phyloP scores from a whole-genome alignment of 2,113 vertebrate genomes.

The pig (Sus scrofa) region DNA sequence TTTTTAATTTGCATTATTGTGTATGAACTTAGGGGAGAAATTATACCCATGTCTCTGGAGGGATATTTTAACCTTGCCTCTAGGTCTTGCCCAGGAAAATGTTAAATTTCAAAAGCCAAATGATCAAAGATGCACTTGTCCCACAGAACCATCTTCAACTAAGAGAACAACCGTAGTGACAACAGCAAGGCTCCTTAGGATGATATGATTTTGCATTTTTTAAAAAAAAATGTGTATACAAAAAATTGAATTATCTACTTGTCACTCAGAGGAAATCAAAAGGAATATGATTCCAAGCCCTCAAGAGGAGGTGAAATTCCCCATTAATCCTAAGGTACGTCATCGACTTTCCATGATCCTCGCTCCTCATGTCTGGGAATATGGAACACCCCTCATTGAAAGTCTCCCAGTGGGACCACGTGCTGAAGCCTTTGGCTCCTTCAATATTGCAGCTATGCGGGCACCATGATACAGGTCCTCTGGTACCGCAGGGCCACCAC shows the following conservation, averaged over 20 bases:
- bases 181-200: neutral
- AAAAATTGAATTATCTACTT: neutral
- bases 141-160: neutral
- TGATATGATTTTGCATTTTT: neutral
- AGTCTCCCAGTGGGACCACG: neutral
- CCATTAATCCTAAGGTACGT: fast-evolving
- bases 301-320: neutral
- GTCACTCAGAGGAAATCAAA: neutral
- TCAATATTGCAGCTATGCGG: fast-evolving
- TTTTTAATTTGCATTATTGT: neutral
- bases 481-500: fast-evolving
- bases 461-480: neutral
- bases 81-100: neutral
- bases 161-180: neutral
- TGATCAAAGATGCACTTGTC: neutral
- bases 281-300: neutral
- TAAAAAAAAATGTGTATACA: neutral
- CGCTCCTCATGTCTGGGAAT: neutral
- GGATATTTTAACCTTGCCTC: neutral
- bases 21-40: neutral
- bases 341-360: too few species aligned
- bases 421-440: neutral
- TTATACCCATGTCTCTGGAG: neutral
- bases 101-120: neutral
- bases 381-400: too few species aligned